These are phyloP conservation scores for Galerucella calmariensis DNA, from an alignment of 2,888 invertebrate species.

Conservation along the genomic window DNA sequence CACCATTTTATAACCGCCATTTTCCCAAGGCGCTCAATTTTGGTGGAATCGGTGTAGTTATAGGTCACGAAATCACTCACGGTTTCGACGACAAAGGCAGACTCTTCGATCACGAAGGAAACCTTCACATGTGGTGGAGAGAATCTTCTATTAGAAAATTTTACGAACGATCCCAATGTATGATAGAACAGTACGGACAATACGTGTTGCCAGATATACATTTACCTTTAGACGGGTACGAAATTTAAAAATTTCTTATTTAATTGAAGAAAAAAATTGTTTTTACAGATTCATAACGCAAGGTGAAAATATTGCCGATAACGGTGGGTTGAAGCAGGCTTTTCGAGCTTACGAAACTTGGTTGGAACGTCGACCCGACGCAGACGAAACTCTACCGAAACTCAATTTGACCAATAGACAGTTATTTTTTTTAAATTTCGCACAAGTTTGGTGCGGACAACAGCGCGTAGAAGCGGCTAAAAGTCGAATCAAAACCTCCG, in stretches of 20 bases:
- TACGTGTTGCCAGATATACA: slow-evolving; percentile 85
- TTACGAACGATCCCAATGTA: slow-evolving; percentile 80
- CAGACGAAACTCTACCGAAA: slow-evolving; percentile 74
- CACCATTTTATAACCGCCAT: no score
- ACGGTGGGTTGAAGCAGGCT: slow-evolving; percentile 91
- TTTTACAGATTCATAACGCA: slow-evolving; percentile 68
- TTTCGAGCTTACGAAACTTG: slow-evolving; percentile 82
- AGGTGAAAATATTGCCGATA: slow-evolving; percentile 97
- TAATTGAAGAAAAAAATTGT: background rate
- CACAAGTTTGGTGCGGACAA: slow-evolving; percentile 85
- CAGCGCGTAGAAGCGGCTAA: slow-evolving; percentile 84
- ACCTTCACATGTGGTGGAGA: slow-evolving; percentile 88
- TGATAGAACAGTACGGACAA: slow-evolving; percentile 87
- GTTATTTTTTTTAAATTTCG: slow-evolving; percentile 91
- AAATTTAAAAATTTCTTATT: background rate
- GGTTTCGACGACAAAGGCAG: slow-evolving; percentile 93
- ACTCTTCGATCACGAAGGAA: slow-evolving; percentile 93
- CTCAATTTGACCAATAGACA: slow-evolving; percentile 82
- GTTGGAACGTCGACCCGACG: slow-evolving; percentile 72
- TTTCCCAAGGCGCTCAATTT: no score
- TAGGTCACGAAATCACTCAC: slow-evolving; percentile 93
- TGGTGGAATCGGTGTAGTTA: no score
- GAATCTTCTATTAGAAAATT: slow-evolving; percentile 79
- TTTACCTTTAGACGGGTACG: slow-evolving; percentile 77
- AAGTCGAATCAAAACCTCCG: slow-evolving; percentile 83